These are phyloP conservation scores for Xiphophorus hellerii DNA, from an alignment of 2,113 vertebrate species.

Conservation along the genomic window DNA sequence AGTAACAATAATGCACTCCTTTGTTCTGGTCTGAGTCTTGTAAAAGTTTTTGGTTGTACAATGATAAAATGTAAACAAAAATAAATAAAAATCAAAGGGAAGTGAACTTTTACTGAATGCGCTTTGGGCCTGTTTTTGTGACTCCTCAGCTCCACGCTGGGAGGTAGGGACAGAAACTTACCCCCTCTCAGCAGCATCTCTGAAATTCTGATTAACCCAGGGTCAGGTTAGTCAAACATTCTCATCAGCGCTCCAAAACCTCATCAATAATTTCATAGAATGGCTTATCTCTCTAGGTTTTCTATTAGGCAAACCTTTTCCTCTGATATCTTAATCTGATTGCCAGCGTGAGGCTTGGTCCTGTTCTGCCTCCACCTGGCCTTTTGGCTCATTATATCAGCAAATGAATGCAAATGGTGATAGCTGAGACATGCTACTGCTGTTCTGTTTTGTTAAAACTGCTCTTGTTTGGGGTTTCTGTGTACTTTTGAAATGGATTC, in stretches of 20 bases:
- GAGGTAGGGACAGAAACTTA: slow-evolving; percentile 29
- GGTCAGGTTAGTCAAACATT: slow-evolving; percentile 69
- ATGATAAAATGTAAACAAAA: not conserved
- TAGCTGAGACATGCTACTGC: slow-evolving; percentile 8
- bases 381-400: slow-evolving; percentile 44
- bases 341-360: slow-evolving; percentile 56
- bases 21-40: not conserved
- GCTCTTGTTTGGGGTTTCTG: not conserved
- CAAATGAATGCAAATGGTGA: slow-evolving; percentile 59
- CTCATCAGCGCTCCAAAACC: slow-evolving; percentile 50
- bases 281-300: slow-evolving; percentile 53
- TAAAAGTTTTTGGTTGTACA: not conserved
- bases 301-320: slow-evolving; percentile 57
- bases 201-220: slow-evolving; percentile 66
- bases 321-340: slow-evolving; percentile 62
- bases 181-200: slow-evolving; percentile 26
- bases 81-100: not conserved
- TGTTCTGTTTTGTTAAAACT: slow-evolving; percentile 1
- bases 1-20: not conserved
- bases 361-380: slow-evolving; percentile 34
- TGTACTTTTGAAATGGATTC: not conserved
- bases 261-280: slow-evolving; percentile 61
- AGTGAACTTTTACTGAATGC: slow-evolving; percentile 9
- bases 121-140: slow-evolving; percentile 39
- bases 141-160: slow-evolving; percentile 43